Conservation (phyloP, 2,888 invertebrate species). For the Anoplius nigerrimus region DNA sequence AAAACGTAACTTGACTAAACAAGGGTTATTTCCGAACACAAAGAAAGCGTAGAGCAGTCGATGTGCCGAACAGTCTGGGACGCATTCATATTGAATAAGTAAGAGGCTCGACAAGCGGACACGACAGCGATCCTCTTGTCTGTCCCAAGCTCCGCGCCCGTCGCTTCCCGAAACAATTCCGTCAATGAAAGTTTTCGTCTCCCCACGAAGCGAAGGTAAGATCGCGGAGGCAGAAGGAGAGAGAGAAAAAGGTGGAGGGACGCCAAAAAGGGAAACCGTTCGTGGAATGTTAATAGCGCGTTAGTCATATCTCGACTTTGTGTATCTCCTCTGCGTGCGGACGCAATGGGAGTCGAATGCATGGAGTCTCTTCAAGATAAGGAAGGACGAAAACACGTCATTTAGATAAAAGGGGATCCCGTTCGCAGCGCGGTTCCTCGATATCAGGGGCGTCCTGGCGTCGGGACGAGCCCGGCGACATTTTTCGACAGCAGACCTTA, state of each 20-base stretch:
- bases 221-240: too few species aligned
- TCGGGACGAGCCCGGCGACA: slow-evolving; percentile 56
- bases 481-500: slow-evolving; percentile 31
- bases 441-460: slow-evolving; percentile 59
- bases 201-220: too few species aligned
- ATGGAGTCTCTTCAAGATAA: slow-evolving; percentile 67
- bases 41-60: too few species aligned
- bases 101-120: too few species aligned
- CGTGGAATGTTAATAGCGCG: slow-evolving; percentile 64
- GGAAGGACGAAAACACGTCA: slow-evolving; percentile 68
- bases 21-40: too few species aligned
- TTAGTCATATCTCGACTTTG: slow-evolving; percentile 37
- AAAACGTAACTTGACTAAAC: too few species aligned
- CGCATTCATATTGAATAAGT: too few species aligned
- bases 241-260: background rate
- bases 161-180: background rate
- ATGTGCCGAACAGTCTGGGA: too few species aligned
- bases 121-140: too few species aligned
- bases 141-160: too few species aligned
- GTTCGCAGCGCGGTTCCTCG: slow-evolving; percentile 48
- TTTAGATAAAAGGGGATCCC: slow-evolving; percentile 67
- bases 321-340: slow-evolving; percentile 35
- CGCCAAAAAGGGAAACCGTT: slow-evolving; percentile 40
- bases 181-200: background rate
- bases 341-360: slow-evolving; percentile 59